These are phyloP conservation scores for Aphis gossypii DNA, from an alignment of 1,140 invertebrate species.

Conservation along the genomic window DNA sequence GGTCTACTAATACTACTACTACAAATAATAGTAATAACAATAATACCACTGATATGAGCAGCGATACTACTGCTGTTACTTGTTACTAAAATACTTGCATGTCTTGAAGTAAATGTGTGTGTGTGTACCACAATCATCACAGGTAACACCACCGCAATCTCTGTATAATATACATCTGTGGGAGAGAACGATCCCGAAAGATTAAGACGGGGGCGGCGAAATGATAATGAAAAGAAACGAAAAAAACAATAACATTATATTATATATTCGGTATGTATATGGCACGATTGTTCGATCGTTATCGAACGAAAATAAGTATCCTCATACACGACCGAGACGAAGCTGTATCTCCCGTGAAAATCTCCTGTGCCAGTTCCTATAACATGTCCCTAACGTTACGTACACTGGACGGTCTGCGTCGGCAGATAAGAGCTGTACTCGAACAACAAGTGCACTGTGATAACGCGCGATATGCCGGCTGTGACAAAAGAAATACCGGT, in stretches of 20 bases:
- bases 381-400: not conserved
- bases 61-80: not conserved
- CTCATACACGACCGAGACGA: not conserved
- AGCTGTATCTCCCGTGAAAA: not conserved
- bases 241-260: not conserved
- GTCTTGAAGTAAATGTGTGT: not conserved
- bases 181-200: not conserved
- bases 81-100: not conserved
- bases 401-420: not conserved
- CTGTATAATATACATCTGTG: not conserved
- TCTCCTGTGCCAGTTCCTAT: not conserved
- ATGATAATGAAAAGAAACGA: not conserved
- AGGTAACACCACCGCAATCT: not conserved
- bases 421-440: not conserved
- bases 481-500: not conserved
- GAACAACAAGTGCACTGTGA: not conserved
- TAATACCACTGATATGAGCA: not conserved
- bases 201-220: not conserved
- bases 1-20: not conserved
- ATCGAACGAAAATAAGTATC: not conserved
- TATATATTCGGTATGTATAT: not conserved
- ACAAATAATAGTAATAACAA: not conserved
- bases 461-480: not conserved
- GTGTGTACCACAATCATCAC: not conserved
- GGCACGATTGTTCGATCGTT: slow-evolving; percentile 23